A percentile compares a stretch with the other conserved stretches of the same genome.
These are phyloP conservation scores for Hymenochirus boettgeri DNA, from an alignment of 2,113 vertebrate species.

Conservation along the genomic window DNA sequence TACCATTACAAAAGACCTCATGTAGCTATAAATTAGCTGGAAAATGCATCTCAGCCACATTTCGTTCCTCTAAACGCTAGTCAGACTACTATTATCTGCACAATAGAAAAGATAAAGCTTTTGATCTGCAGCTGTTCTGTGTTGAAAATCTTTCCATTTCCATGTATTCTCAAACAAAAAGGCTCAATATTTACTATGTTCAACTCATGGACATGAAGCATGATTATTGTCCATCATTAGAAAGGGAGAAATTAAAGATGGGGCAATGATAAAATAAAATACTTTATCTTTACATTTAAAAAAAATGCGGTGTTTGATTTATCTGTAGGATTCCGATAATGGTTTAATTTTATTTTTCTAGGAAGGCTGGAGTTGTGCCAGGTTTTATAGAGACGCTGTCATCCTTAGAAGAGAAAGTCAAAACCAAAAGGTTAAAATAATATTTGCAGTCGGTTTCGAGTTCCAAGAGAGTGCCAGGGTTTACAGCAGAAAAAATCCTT, in stretches of 20 bases:
- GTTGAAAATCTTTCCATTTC: slow-evolving; percentile 22
- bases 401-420: slow-evolving; percentile 29
- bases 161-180: background rate
- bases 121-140: slow-evolving; percentile 36
- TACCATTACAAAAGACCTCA: slow-evolving; percentile 32
- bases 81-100: slow-evolving; percentile 16
- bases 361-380: background rate
- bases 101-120: background rate
- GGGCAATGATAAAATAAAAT: background rate
- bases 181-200: slow-evolving; percentile 7
- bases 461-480: slow-evolving; percentile 17
- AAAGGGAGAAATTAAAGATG: slow-evolving; percentile 10
- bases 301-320: slow-evolving; percentile 4
- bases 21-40: slow-evolving; percentile 23
- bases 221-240: background rate
- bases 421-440: slow-evolving; percentile 39
- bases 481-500: slow-evolving; percentile 30
- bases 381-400: slow-evolving; percentile 11
- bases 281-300: slow-evolving; percentile 9
- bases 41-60: background rate
- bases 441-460: slow-evolving; percentile 29
- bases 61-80: background rate
- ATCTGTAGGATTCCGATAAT: slow-evolving; percentile 1
- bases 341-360: slow-evolving; percentile 16
- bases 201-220: slow-evolving; percentile 26